Conservation (phyloP, 2,888 invertebrate species). For the Torymus aiolomorphi region DNA sequence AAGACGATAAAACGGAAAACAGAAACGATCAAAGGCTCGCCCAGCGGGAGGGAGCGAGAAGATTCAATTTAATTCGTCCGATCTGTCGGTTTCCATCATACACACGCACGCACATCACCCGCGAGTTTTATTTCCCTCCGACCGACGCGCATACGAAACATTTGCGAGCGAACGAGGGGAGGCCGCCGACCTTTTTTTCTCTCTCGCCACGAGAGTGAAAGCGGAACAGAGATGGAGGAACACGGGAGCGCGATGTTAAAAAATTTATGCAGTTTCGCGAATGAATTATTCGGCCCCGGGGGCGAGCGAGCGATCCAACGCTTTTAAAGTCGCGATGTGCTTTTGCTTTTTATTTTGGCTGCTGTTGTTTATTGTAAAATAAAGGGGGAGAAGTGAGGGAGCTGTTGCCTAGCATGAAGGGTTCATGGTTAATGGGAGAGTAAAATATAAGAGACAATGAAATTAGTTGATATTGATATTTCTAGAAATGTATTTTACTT, state of each 20-base stretch:
- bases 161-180: background rate
- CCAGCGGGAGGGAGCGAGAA: background rate
- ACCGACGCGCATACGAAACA: background rate
- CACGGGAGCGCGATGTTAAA: background rate
- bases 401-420: too few relatives aligned
- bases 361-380: too few relatives aligned
- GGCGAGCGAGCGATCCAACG: background rate
- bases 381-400: too few relatives aligned
- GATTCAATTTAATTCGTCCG: slow-evolving; percentile 36
- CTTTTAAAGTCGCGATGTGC: too few relatives aligned
- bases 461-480: too few relatives aligned
- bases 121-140: slow-evolving; percentile 23
- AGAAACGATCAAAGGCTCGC: slow-evolving; percentile 10
- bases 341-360: too few relatives aligned
- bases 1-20: background rate
- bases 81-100: slow-evolving; percentile 31
- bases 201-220: background rate
- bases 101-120: background rate
- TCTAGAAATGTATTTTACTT: too few relatives aligned
- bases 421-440: too few relatives aligned
- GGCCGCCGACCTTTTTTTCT: background rate
- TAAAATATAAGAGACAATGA: too few relatives aligned
- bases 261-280: background rate
- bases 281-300: background rate
- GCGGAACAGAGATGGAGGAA: too few relatives aligned